Evolutionary conservation across 2,113 vertebrate genomes (phyloP).

Genomic region (Lophotis ruficrista): DNA sequence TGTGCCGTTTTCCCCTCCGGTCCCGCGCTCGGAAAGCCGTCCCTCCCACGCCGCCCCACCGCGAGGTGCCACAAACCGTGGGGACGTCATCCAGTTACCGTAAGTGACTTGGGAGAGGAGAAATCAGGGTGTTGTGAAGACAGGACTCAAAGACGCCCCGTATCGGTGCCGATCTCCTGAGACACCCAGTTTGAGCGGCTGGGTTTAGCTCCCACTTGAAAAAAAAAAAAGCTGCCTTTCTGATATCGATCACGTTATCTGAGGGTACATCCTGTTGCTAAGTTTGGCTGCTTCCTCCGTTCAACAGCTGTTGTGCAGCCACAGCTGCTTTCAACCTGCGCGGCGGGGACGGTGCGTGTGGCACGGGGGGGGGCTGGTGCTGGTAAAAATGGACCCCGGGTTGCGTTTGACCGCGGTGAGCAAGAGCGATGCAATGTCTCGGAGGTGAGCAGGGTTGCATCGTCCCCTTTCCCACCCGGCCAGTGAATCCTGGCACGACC

Average conservation of each 20-base stretch:
- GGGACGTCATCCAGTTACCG: neutral
- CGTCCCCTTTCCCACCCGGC: neutral
- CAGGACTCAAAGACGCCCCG: neutral
- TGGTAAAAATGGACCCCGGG: accelerated
- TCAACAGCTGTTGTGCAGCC: constrained; percentile 25
- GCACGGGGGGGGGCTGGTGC: neutral
- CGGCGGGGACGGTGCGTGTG: neutral
- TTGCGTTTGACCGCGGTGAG: accelerated
- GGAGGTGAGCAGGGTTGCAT: neutral
- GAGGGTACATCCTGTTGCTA: constrained; percentile 68
- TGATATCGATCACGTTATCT: constrained; percentile 68
- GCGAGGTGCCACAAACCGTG: accelerated
- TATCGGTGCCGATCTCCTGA: constrained; percentile 43
- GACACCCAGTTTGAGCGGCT: neutral
- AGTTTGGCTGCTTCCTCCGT: constrained; percentile 45
- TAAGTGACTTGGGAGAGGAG: neutral
- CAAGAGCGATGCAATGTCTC: accelerated
- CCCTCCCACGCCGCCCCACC: accelerated
- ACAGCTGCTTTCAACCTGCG: neutral
- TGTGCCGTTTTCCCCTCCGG: neutral
- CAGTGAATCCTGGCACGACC: accelerated
- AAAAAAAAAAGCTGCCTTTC: neutral
- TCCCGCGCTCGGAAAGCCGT: neutral
- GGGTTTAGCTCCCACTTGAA: neutral
- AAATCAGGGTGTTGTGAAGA: neutral